phyloP scores from a whole-genome alignment of 2,888 invertebrate genomes.

The Drosophila phalerata region DNA sequence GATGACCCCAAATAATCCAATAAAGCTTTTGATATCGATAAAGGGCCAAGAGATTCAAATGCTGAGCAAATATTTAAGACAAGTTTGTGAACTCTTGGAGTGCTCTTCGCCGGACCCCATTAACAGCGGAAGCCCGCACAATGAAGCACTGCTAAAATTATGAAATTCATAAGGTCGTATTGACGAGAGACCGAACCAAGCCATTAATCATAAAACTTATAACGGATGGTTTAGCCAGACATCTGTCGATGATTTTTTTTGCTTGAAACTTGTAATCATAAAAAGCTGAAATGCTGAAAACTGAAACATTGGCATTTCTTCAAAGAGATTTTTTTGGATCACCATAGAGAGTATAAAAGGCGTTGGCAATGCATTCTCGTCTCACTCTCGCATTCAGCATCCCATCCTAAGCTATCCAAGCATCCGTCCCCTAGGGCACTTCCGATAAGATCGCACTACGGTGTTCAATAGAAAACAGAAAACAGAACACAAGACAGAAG shows the following conservation, averaged over 20 bases:
- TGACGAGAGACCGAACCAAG: slow-evolving; percentile 15
- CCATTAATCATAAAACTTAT: slow-evolving; percentile 51
- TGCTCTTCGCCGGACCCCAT: slow-evolving; percentile 34
- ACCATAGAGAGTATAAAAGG: slow-evolving; percentile 10
- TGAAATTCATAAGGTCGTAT: slow-evolving; percentile 58
- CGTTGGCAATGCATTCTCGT: slow-evolving; percentile 41
- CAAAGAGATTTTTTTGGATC: slow-evolving; percentile 22
- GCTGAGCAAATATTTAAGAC: slow-evolving; percentile 46
- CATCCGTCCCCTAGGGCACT: slow-evolving; percentile 60
- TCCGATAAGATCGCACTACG: slow-evolving; percentile 72
- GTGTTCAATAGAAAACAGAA: slow-evolving; percentile 68
- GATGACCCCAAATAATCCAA: slow-evolving; percentile 61
- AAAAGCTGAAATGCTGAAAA: slow-evolving; percentile 7
- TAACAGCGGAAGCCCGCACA: slow-evolving; percentile 57
- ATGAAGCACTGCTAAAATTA: slow-evolving; percentile 50
- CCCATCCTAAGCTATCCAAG: slow-evolving; percentile 27
- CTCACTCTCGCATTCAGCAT: slow-evolving; percentile 16
- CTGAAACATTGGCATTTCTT: slow-evolving; percentile 30
- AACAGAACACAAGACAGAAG: slow-evolving; percentile 7
- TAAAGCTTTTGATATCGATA: slow-evolving; percentile 40
- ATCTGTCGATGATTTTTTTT: slow-evolving; percentile 11
- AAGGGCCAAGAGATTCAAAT: slow-evolving; percentile 38
- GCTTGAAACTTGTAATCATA: slow-evolving; percentile 18
- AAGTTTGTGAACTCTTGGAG: slow-evolving; percentile 25
- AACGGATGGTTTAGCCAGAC: slow-evolving; percentile 36